Evolutionary conservation across 2,888 invertebrate species (phyloP).

Genomic region (Rosalia funebris): DNA sequence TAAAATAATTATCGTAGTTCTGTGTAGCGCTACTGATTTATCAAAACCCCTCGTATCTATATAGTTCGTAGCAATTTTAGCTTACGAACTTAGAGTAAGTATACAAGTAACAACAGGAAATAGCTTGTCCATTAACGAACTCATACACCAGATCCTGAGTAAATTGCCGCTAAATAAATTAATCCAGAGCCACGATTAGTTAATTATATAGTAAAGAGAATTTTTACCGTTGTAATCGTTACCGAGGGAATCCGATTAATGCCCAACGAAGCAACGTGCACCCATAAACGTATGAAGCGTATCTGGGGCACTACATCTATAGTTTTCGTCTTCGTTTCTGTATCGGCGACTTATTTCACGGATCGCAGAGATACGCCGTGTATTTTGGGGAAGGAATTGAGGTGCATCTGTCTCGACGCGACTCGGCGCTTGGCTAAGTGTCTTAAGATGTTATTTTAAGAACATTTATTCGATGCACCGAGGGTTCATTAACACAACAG

Average conservation of each 20-base stretch:
- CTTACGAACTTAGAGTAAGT: no score
- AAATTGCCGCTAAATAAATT: background rate
- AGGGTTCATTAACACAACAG: conserved; percentile 51
- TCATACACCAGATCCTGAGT: no score
- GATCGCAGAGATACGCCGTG: background rate
- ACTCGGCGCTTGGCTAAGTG: conserved; percentile 35
- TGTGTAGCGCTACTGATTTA: no score
- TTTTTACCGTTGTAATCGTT: background rate
- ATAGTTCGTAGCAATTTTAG: no score
- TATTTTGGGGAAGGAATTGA: conserved; percentile 21
- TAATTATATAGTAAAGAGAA: background rate
- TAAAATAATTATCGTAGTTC: no score
- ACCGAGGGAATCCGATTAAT: background rate
- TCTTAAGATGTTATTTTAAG: conserved; percentile 46
- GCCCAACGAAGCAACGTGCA: background rate
- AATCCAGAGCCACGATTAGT: background rate
- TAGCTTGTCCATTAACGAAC: no score
- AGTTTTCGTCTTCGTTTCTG: no score
- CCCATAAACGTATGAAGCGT: background rate
- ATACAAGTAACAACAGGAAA: no score
- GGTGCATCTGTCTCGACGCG: conserved; percentile 29
- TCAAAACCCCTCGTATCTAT: no score
- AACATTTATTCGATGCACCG: conserved; percentile 32
- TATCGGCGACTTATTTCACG: background rate
- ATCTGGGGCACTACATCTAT: background rate